Conservation (phyloP, 2,113 vertebrate species). For the Phasianus colchicus region DNA sequence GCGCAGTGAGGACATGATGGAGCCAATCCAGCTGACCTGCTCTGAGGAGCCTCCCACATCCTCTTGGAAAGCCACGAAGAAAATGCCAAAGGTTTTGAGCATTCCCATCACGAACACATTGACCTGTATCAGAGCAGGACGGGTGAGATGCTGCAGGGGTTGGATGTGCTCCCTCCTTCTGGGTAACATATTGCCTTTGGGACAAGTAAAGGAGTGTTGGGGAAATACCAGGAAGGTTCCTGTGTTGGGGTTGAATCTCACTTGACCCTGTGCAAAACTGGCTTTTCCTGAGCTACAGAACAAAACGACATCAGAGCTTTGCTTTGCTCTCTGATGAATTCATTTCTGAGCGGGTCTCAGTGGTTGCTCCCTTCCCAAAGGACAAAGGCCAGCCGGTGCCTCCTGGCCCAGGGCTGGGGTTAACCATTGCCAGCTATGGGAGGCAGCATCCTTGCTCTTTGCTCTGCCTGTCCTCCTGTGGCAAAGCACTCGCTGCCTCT, state of each 20-base stretch:
- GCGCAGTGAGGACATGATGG: constrained; percentile 91
- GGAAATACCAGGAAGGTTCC: not conserved
- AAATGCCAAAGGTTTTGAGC: constrained; percentile 92
- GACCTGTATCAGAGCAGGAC: constrained; percentile 78
- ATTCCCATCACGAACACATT: constrained; percentile 91
- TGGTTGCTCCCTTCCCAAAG: rapidly evolving
- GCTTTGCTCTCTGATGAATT: not conserved
- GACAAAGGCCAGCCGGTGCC: constrained; percentile 1
- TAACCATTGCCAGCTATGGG: not conserved
- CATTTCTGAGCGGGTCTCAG: not conserved
- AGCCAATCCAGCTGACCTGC: constrained; percentile 93
- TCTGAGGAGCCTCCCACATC: constrained; percentile 88
- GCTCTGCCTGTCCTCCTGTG: not conserved
- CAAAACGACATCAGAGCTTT: rapidly evolving
- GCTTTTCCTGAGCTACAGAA: not conserved
- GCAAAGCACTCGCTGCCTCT: not conserved
- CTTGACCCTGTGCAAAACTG: not conserved
- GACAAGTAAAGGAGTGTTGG: rapidly evolving
- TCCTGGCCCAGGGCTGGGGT: not conserved
- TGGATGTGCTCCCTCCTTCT: rapidly evolving
- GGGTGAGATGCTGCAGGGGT: not conserved
- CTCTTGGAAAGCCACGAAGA: constrained; percentile 93
- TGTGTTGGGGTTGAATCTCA: rapidly evolving
- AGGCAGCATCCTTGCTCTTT: not conserved
- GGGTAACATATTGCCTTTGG: not conserved